phyloP scores from a whole-genome alignment of 2,888 invertebrate genomes.

The Diachrysia chrysitis region DNA sequence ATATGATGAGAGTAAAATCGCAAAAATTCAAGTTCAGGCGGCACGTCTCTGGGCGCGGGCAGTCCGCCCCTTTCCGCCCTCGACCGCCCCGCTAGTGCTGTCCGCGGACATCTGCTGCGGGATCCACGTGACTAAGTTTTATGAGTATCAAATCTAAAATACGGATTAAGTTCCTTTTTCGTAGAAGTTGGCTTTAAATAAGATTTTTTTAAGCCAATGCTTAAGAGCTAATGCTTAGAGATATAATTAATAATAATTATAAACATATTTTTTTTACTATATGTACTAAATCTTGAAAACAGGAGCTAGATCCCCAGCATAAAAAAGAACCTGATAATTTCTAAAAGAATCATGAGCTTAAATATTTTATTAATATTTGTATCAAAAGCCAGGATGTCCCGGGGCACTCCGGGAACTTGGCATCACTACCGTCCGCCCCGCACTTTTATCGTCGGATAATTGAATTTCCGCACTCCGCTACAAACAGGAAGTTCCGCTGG shows the following conservation, averaged over 20 bases:
- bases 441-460: conserved; percentile 86
- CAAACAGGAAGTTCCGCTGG: conserved; percentile 84
- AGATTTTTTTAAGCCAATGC: too few relatives aligned
- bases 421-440: conserved; percentile 66
- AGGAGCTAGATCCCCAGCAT: neutral
- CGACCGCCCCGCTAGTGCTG: conserved; percentile 43
- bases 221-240: too few relatives aligned
- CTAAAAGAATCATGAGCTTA: conserved; percentile 19
- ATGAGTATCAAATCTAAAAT: conserved; percentile 15
- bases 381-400: conserved; percentile 46
- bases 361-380: conserved; percentile 49
- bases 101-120: conserved; percentile 22
- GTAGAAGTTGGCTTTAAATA: neutral
- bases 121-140: conserved; percentile 26
- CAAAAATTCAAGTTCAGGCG: conserved; percentile 63
- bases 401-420: conserved; percentile 54
- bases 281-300: too few relatives aligned
- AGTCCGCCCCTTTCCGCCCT: conserved; percentile 27
- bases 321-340: conserved; percentile 20
- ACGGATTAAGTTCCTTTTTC: neutral
- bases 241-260: too few relatives aligned
- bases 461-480: conserved; percentile 85
- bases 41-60: conserved; percentile 49
- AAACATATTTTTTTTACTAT: too few relatives aligned
- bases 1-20: conserved; percentile 57